These are phyloP conservation scores for Anolis sagrei DNA, from an alignment of 2,113 vertebrate species.

Conservation along the genomic window DNA sequence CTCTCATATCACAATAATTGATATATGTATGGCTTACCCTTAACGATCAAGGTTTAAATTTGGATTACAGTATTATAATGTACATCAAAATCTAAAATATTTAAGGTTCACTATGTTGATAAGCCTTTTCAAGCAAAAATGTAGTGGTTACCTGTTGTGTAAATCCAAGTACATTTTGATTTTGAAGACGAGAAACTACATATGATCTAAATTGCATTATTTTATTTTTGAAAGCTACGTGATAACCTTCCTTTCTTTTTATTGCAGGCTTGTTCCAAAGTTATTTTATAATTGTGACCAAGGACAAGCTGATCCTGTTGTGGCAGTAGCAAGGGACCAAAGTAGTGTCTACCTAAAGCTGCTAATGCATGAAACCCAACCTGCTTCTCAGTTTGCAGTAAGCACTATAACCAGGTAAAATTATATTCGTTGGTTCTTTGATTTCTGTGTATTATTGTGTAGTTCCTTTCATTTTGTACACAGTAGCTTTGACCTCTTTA, in stretches of 20 bases:
- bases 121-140: neutral
- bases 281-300: conserved; percentile 95
- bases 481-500: too few relatives aligned
- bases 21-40: neutral
- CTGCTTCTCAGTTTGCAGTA: conserved; percentile 91
- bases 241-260: neutral
- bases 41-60: neutral
- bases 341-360: conserved; percentile 93
- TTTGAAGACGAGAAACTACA: neutral
- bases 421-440: neutral
- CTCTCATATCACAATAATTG: too few relatives aligned
- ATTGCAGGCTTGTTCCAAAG: conserved; percentile 86
- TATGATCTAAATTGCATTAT: neutral
- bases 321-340: conserved; percentile 93
- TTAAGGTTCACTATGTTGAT: neutral
- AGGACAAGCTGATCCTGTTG: conserved; percentile 93
- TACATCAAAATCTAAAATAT: neutral
- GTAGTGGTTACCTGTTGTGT: neutral
- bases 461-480: neutral
- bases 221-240: neutral
- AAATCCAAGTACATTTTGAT: conserved; percentile 4
- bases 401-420: conserved; percentile 93
- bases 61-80: too few relatives aligned
- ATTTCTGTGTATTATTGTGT: fast-evolving
- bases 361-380: conserved; percentile 95